A percentile compares a stretch with the other conserved stretches of the same genome.
Conservation (phyloP, 1,140 invertebrate species). For the Lordiphosa mommai region DNA sequence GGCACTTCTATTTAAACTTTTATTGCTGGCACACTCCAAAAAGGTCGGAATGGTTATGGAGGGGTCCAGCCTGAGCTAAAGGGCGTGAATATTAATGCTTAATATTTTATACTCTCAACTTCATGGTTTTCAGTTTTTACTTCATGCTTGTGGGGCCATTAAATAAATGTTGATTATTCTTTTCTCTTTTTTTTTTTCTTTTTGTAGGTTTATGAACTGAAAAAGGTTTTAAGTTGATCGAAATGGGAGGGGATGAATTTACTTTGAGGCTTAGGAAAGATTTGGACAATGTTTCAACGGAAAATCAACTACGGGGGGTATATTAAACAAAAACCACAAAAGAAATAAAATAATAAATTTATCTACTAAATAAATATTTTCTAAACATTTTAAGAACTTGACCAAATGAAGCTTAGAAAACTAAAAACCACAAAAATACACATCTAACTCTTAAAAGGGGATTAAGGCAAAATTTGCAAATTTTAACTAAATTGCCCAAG, state of each 20-base stretch:
- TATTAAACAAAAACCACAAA: no score
- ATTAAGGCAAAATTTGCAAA: neutral
- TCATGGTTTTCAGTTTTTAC: constrained; percentile 55
- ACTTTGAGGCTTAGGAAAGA: neutral
- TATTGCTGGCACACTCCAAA: constrained; percentile 60
- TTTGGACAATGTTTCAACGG: no score
- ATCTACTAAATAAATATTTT: no score
- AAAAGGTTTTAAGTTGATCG: constrained; percentile 13
- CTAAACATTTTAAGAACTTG: no score
- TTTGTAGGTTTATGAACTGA: constrained; percentile 22
- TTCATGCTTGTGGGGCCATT: constrained; percentile 14
- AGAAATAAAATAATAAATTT: no score
- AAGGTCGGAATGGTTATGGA: constrained; percentile 11
- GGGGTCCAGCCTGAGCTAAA: neutral
- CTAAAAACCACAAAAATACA: neutral
- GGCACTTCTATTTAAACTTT: constrained; percentile 77
- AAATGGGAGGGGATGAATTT: neutral
- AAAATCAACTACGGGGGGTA: no score
- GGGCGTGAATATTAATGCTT: constrained; percentile 62
- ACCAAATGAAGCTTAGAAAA: neutral
- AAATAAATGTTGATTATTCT: constrained; percentile 14
- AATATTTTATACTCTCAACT: constrained; percentile 48
- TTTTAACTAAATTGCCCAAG: no score
- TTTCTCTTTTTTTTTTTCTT: constrained; percentile 6
- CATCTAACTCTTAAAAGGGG: neutral